Evolutionary conservation across 2,797 vertebrate genomes (phyloP), one percentile per base, ranked within the genome.

Genomic region (Sylvia borin): DNA sequence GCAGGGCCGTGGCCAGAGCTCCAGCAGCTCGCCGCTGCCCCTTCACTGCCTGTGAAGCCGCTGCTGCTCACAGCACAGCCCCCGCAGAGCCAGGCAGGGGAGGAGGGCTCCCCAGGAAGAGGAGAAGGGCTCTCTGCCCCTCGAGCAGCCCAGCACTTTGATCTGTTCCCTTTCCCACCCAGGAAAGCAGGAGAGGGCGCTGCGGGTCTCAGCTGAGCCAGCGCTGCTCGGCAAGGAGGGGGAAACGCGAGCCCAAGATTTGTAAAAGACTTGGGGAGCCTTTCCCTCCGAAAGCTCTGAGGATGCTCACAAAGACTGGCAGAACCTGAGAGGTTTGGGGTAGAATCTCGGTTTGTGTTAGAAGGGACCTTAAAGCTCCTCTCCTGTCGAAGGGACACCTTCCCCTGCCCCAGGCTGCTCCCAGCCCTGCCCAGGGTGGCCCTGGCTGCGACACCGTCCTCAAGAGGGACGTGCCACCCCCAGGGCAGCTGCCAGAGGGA

Each of bases 51-150:
- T 2, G 29, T 3, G 7, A 21, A 0, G 3, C 32, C 55, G 22
- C 3, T 1, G 65, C 24, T 32, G 21, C 2, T 12, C 34, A 0
- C 26, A 9, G 4, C 42, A 0, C 60, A 13, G 2, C 10, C 43
- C 31, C 40, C 0, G 0, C 15, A 8, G 67, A 22, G 8, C 2
- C 58, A 0, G 42, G 11, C 71, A 2, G n/a, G n/a, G n/a, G n/a
- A n/a, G n/a, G n/a, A n/a, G n/a, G n/a, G n/a, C n/a, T n/a, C n/a
- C n/a, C n/a, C n/a, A n/a, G n/a, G n/a, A n/a, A n/a, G n/a, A n/a
- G n/a, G n/a, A 53, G 43, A 36, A n/a, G 38, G 53, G 53, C 15
- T 54, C 57, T n/a, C 11, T 16, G 13, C 22, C 25, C 25, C 16
- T 15, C 16, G 13, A 74, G 51, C 25, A 13, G 7, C 48, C 36